Evolutionary conservation across 2,888 invertebrate species (phyloP).

Genomic region (Nebria salina): DNA sequence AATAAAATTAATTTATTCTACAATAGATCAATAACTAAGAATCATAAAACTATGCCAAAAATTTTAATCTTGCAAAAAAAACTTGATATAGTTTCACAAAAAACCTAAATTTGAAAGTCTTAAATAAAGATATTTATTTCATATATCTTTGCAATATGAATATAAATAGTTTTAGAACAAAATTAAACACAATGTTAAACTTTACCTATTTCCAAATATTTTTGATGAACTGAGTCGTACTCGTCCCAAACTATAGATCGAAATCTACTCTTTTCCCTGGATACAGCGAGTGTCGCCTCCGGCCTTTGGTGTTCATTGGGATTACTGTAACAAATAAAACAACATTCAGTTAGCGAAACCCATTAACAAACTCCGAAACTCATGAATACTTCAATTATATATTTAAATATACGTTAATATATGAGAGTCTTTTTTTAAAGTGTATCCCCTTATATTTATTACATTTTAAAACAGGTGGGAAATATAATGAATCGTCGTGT

Average conservation of each 20-base stretch:
- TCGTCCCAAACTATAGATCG: slow-evolving; percentile 89
- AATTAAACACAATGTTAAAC: background rate
- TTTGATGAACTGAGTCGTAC: slow-evolving; percentile 92
- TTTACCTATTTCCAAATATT: slow-evolving; percentile 91
- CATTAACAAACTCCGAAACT: background rate
- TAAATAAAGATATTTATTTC: no score
- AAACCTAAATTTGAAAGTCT: no score
- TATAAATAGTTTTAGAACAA: background rate
- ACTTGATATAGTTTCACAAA: no score
- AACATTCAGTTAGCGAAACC: background rate
- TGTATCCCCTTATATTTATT: no score
- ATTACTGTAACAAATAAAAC: slow-evolving; percentile 70
- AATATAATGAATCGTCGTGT: background rate
- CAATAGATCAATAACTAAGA: no score
- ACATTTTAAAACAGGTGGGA: background rate
- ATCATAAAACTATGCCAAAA: no score
- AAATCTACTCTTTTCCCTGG: slow-evolving; percentile 85
- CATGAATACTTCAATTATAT: background rate
- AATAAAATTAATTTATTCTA: background rate
- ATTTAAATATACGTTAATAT: background rate
- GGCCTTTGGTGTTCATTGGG: slow-evolving; percentile 86
- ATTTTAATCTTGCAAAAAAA: no score
- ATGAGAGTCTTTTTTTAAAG: no score
- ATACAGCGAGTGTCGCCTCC: slow-evolving; percentile 79
- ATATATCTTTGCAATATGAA: no score